Base-by-base conservation (phyloP, 2,113 vertebrate genomes). In the Misgurnus anguillicaudatus region DNA sequence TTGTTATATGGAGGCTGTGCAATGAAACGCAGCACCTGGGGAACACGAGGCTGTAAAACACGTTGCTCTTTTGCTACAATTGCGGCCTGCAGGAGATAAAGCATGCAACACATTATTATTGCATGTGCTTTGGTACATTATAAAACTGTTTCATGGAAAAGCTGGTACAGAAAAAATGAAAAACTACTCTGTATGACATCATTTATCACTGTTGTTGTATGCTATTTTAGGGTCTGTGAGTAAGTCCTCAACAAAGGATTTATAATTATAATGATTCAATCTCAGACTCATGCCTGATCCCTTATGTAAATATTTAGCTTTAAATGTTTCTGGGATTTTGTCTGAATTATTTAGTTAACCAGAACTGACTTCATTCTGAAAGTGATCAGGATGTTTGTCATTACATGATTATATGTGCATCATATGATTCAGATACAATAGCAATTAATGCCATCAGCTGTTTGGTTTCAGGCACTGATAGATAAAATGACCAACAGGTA, bases 21-120 rank as follows among this genome's bases (percentile, higher is more conserved):
- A 19, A 51, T 79, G 77, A 83, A 82, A 77, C 17, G 17, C 69
- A 66, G 81, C 68, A 85, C 84, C 78, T 80, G 84, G 74, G 79
- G 74, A 73, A 48, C 38, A 47, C 57, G 72, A 75, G 63, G 39
- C 78, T 53, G 55, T 85, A 85, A 77, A 82, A 75, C 63, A 38
- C 60, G 16, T 42, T 48, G 31, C 75, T 53, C 69, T 65, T 70
- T 31, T 58, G 77, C 71, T 57, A 70, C 19, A 76, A 39, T 66
- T 60, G 74, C 51, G 53, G 62, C 36, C 63, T 75, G 60, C 36
- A 41, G 69, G 69, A 66, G 66, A 65, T 16, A 24, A 62, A 42
- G 45, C 36, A 16, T 69, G 38, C 75, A 61, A 45, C 67, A 38
- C 60, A 77, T 42, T 64, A 63, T 64, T 76, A 51, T 53, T 76